Conservation (phyloP, 1,140 invertebrate species). For the Papilio machaon region DNA sequence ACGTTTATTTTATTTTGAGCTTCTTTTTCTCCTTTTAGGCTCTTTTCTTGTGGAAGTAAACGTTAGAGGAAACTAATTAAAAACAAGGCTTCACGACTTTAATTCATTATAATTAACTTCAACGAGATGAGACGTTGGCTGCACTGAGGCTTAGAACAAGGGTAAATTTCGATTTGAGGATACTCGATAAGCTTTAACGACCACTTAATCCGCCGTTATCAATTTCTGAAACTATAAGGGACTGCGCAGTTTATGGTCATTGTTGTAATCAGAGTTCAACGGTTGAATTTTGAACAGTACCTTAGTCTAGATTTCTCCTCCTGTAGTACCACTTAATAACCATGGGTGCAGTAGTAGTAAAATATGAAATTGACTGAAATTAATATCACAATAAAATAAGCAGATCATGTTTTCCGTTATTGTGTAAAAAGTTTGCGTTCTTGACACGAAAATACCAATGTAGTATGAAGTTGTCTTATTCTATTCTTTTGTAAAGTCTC, state of each 20-base stretch:
- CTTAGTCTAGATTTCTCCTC: no score
- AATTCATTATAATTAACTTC: background rate
- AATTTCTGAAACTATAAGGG: background rate
- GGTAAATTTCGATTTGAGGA: background rate
- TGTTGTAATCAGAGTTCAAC: no score
- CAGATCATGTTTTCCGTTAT: slow-evolving; percentile 9
- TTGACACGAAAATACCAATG: slow-evolving; percentile 5
- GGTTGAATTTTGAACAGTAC: no score
- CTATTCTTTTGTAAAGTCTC: slow-evolving; percentile 10
- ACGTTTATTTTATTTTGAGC: slow-evolving; percentile 8
- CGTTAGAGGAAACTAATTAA: background rate
- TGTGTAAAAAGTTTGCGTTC: slow-evolving; percentile 6
- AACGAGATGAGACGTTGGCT: background rate
- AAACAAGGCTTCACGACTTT: background rate
- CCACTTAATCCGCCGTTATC: background rate
- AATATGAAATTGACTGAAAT: background rate
- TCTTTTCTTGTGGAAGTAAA: background rate
- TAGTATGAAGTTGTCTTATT: slow-evolving; percentile 6
- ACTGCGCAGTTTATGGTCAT: background rate
- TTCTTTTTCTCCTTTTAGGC: background rate
- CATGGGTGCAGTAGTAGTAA: no score
- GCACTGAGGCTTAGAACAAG: background rate
- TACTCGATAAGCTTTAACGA: background rate
- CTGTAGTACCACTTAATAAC: no score
- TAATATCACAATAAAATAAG: background rate